Percentiles rank a stretch among this genome's conserved stretches.
Conservation (phyloP, 1,140 invertebrate genomes). For the Temnothorax nylanderi region DNA sequence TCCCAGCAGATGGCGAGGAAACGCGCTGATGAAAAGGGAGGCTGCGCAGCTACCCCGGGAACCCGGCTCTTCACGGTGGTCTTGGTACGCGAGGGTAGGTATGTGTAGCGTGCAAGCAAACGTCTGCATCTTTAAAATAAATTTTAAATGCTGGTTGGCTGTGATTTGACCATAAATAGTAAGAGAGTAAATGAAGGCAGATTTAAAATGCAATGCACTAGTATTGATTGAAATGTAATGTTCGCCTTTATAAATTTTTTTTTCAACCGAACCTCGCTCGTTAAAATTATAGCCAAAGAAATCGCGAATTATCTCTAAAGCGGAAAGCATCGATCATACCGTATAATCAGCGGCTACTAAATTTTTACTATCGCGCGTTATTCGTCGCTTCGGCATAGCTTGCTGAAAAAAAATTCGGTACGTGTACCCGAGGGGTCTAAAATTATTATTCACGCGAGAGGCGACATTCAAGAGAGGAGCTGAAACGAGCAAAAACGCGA, state of each 20-base stretch:
- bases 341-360: slow-evolving; percentile 33
- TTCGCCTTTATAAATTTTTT: neutral
- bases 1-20: slow-evolving; percentile 83
- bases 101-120: neutral
- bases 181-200: neutral
- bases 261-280: neutral
- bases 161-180: neutral
- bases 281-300: slow-evolving; percentile 28
- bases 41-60: slow-evolving; percentile 65
- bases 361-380: neutral
- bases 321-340: neutral
- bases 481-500: slow-evolving; percentile 27
- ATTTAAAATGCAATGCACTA: neutral
- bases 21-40: slow-evolving; percentile 53
- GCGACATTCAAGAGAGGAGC: slow-evolving; percentile 12
- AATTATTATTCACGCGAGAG: slow-evolving; percentile 44
- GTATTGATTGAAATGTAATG: neutral
- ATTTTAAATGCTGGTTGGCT: neutral
- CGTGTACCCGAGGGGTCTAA: neutral
- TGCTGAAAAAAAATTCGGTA: slow-evolving; percentile 15
- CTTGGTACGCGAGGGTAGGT: neutral
- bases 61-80: neutral
- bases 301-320: slow-evolving; percentile 46
- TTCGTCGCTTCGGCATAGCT: neutral
- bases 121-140: neutral